Base-by-base conservation (phyloP, 2,888 invertebrate genomes). In the Nomada goodeniana region DNA sequence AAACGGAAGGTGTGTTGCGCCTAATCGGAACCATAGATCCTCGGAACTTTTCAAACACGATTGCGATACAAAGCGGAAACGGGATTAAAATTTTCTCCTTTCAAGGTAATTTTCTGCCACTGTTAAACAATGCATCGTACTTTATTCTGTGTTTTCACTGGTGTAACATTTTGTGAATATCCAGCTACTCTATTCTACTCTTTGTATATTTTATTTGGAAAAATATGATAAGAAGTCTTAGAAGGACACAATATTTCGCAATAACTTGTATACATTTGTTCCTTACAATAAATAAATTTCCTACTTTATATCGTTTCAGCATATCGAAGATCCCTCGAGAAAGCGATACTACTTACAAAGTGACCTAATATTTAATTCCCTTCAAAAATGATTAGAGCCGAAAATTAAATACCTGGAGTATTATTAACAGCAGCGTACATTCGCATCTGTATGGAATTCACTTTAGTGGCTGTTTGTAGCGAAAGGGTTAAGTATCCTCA, bases 1-100 rank as follows among this genome's bases (percentile, higher is more conserved):
- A 70, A 72, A 71, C 61, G 79, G 80, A 67, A 77, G 77, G 57
- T 74, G 68, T 70, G 79, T 70, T 69, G 61, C 61, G 23, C 23
- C 77, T 44, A 80, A 76, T 77, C 67, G 53, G 71, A 77, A 71
- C 47, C 55, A 77, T 67, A 53, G 53, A 80, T 67, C 60, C 61
- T 11, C 11, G 11, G 18, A 52, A 71, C 29, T 50, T 64, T 61
- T 69, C 23, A 23, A 13, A 20, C 10, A 47, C 23, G 29, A 4
- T 52, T 42, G 55, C 10, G 53, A 55, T 4, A 50, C n/a, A 44
- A 59, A 47, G 50, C 47, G 4, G n/a, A n/a, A 29, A 15, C 18
- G n/a, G 2, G 59, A n/a, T 50, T 59, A 15, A 20, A 60, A 70
- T 70, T 65, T 65, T 5, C 29, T 20, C 4, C n/a, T n/a, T 50